A percentile compares a stretch with the other conserved stretches of the same genome.
These are phyloP conservation scores for Hydropotes inermis DNA, from an alignment of 2,113 vertebrate species.

Conservation along the genomic window DNA sequence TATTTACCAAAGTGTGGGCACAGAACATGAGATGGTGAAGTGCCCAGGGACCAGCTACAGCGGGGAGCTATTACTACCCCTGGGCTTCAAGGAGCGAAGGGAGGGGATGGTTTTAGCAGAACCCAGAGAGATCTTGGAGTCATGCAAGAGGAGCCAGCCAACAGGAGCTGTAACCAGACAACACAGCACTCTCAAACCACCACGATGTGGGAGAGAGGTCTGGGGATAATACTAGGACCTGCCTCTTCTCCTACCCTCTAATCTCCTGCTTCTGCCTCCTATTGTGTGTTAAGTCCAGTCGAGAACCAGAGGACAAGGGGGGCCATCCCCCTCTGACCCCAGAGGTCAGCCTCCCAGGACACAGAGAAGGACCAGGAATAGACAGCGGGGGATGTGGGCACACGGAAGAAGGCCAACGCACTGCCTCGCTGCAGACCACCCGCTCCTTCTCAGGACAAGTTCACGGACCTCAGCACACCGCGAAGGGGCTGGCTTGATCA, in stretches of 20 bases:
- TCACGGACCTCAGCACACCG: background rate
- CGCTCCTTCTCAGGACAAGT: background rate
- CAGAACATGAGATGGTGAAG: background rate
- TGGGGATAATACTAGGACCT: background rate
- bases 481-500: rapidly evolving
- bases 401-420: background rate
- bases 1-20: background rate
- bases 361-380: background rate
- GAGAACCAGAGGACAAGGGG: background rate
- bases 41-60: background rate
- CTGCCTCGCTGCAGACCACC: background rate
- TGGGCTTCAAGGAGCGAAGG: background rate
- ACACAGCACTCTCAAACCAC: background rate
- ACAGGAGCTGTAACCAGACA: background rate
- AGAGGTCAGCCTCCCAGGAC: background rate
- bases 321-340: background rate
- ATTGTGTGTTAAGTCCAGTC: background rate
- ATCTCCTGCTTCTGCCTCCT: background rate
- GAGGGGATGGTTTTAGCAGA: background rate
- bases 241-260: background rate
- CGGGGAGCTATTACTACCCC: background rate
- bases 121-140: background rate
- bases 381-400: background rate
- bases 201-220: background rate
- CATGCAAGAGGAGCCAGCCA: background rate